These are phyloP conservation scores for Dolichomitus sp. DNA, from an alignment of 2,888 invertebrate genomes.

Conservation along the genomic window DNA sequence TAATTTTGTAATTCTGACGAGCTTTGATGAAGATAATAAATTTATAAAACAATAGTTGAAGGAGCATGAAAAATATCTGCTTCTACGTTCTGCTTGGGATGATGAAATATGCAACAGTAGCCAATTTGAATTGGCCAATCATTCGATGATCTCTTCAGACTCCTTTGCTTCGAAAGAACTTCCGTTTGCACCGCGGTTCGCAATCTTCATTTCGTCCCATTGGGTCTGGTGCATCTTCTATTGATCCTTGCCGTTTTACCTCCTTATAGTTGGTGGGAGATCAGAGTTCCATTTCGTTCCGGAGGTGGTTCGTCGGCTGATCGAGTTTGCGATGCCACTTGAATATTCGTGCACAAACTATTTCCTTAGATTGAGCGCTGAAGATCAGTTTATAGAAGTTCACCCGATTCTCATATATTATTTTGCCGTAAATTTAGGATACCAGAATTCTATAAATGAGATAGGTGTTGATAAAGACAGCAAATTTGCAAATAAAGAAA, in stretches of 20 bases:
- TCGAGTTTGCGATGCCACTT: not conserved
- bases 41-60: too few relatives aligned
- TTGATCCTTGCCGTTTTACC: slow-evolving; percentile 16
- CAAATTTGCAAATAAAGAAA: too few relatives aligned
- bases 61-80: too few relatives aligned
- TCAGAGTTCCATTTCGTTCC: slow-evolving; percentile 5
- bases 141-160: slow-evolving; percentile 64
- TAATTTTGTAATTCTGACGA: too few relatives aligned
- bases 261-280: not conserved
- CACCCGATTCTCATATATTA: too few relatives aligned
- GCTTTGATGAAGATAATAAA: too few relatives aligned
- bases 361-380: not conserved
- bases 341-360: not conserved
- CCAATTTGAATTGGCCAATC: slow-evolving; percentile 32
- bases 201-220: slow-evolving; percentile 7
- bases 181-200: slow-evolving; percentile 15
- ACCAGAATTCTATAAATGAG: too few relatives aligned
- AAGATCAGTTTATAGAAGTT: not conserved
- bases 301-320: not conserved
- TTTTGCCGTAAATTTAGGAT: too few relatives aligned
- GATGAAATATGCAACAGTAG: too few relatives aligned
- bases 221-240: slow-evolving; percentile 4
- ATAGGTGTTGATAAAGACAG: too few relatives aligned
- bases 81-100: too few relatives aligned
- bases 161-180: slow-evolving; percentile 27